phyloP scores from a whole-genome alignment of 2,888 invertebrate species.

The Onchidella celtica region DNA sequence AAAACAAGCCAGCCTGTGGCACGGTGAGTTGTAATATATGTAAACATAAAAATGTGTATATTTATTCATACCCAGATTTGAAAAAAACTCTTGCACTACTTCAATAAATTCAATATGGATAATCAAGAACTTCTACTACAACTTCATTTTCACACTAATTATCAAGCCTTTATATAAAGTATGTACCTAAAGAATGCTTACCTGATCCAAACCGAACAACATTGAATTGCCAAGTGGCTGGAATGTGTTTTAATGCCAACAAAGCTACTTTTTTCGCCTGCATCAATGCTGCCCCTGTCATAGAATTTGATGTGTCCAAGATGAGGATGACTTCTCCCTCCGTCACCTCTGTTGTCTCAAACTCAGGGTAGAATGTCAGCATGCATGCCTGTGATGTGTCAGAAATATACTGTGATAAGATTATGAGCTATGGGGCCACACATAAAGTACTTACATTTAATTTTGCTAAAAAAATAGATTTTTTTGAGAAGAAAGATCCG shows the following conservation, averaged over 20 bases:
- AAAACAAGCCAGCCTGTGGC: too few relatives aligned
- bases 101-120: too few relatives aligned
- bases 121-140: too few relatives aligned
- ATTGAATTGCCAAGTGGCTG: constrained; percentile 78
- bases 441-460: not conserved
- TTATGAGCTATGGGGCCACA: too few relatives aligned
- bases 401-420: too few relatives aligned
- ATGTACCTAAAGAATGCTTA: too few relatives aligned
- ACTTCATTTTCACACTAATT: too few relatives aligned
- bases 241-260: constrained; percentile 76
- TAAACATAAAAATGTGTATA: too few relatives aligned
- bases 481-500: not conserved
- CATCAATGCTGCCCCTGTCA: constrained; percentile 73
- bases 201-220: constrained; percentile 80
- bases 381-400: constrained; percentile 76
- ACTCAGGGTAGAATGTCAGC: constrained; percentile 81
- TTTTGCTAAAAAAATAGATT: not conserved
- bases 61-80: too few relatives aligned
- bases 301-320: constrained; percentile 81
- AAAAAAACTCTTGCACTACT: too few relatives aligned
- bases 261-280: constrained; percentile 77
- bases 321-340: constrained; percentile 76
- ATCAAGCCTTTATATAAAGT: too few relatives aligned
- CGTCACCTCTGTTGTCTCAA: constrained; percentile 73
- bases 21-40: too few relatives aligned